Evolutionary conservation across 2,797 vertebrate genomes (phyloP), one percentile per base, ranked within the genome.

Genomic region (Argyrosomus regius): DNA sequence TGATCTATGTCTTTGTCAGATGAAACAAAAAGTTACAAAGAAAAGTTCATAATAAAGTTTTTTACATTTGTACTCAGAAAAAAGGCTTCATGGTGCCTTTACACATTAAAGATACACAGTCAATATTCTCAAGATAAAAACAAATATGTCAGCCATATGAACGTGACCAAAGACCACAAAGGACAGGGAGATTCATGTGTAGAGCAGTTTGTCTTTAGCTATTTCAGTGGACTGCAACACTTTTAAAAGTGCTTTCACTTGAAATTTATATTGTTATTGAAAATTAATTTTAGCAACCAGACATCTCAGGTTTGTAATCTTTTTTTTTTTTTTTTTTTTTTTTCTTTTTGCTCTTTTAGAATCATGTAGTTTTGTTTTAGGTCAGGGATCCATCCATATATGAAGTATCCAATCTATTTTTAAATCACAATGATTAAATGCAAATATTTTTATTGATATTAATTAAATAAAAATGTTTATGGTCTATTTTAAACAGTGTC

Each of bases 141-240:
- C 0, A 39, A 43, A 56, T 41, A 46, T 43, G 3, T 56, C 4
- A 60, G 1, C 24, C 48, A 10, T 9, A 62, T 7, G 1, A 64
- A 18, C 35, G 9, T 2, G 12, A 71, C 43, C 67, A 83, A 76
- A 76, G 54, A 72, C 43, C 2, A 20, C 2, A 1, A 64, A 41
- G 5, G 6, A 31, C 6, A 69, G 11, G 18, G 28, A 60, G 24
- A 60, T 0, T 48, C 0, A 11, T 71, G 52, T 71, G 61, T 17
- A 43, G 0, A 68, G 13, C 52, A 28, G 1, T 0, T 28, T 45
- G 17, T 49, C 49, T 64, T 54, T 3, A 0, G 18, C 54, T 65
- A 49, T 45, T 60, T 86, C 49, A 41, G 49, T 35, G n/a, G 35
- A 46, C 6, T 67, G 68, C 31, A 22, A 69, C 9, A 41, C 39